These are phyloP conservation scores for Silurus aristotelis DNA, from an alignment of 2,797 vertebrate genomes.

Conservation along the genomic window DNA sequence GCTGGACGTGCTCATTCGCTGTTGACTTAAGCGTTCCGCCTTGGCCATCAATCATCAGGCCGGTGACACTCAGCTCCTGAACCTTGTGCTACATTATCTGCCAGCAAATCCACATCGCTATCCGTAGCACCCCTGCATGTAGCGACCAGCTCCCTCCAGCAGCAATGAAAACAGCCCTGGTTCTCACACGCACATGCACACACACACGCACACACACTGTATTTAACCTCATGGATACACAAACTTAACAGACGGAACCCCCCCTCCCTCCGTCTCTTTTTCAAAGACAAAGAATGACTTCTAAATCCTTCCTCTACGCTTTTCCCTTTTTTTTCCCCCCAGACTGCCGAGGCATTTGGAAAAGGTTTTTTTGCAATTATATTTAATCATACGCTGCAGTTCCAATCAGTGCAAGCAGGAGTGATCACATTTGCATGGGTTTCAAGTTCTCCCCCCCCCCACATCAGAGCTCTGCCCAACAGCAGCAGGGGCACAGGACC, in stretches of 20 bases:
- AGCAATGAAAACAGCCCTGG: constrained; percentile 52
- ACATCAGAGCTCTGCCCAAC: constrained; percentile 61
- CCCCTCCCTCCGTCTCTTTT: constrained; percentile 33
- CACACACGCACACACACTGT: constrained; percentile 29
- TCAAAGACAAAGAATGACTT: constrained; percentile 61
- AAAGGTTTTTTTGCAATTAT: constrained; percentile 76
- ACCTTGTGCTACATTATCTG: constrained; percentile 70
- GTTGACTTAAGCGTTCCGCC: constrained; percentile 80
- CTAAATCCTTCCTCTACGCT: constrained; percentile 71
- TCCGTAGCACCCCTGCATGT: constrained; percentile 61
- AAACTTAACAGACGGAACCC: constrained; percentile 24
- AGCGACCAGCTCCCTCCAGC: constrained; percentile 66
- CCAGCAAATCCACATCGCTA: constrained; percentile 59
- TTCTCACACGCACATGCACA: constrained; percentile 34
- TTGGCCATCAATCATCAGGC: constrained; percentile 77
- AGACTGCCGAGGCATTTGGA: constrained; percentile 73
- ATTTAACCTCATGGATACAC: constrained; percentile 44
- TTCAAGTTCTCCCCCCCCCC: constrained; percentile 72
- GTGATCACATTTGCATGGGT: constrained; percentile 79
- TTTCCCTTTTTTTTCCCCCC: constrained; percentile 12
- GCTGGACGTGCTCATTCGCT: constrained; percentile 74
- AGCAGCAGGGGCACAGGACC: constrained; percentile 66
- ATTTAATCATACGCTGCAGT: constrained; percentile 77
- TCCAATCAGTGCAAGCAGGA: constrained; percentile 73
- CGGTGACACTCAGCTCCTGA: constrained; percentile 69